phyloP scores from a whole-genome alignment of 2,888 invertebrate genomes.

The Drosophila kambysellisi region DNA sequence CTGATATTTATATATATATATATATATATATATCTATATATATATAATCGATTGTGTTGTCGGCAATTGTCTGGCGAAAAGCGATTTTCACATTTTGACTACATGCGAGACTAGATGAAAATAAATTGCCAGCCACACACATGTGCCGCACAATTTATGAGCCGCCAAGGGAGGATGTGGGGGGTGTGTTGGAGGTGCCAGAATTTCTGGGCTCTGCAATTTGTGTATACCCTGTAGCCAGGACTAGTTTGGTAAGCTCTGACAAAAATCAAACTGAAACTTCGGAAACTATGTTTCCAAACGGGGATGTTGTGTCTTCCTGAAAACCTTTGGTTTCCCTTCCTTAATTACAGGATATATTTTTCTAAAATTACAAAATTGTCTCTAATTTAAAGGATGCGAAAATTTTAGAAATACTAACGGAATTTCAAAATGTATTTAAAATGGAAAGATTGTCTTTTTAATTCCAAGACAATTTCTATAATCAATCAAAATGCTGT shows the following conservation, averaged over 20 bases:
- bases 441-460: neutral
- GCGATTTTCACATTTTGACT: slow-evolving; percentile 69
- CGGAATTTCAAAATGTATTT: neutral
- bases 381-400: neutral
- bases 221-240: slow-evolving; percentile 35
- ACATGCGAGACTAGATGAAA: slow-evolving; percentile 70
- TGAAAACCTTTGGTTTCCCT: neutral
- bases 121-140: slow-evolving; percentile 77
- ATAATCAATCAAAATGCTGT: neutral
- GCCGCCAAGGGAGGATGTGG: slow-evolving; percentile 15
- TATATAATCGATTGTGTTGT: slow-evolving; percentile 61
- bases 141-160: slow-evolving; percentile 77
- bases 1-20: neutral
- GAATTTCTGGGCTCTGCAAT: slow-evolving; percentile 24
- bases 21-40: neutral
- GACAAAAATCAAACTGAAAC: neutral
- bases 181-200: neutral
- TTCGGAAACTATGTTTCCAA: neutral
- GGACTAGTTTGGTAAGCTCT: neutral
- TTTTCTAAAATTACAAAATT: neutral
- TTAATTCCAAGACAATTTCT: neutral
- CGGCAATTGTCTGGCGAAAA: slow-evolving; percentile 71
- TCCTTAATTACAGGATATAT: rapidly evolving
- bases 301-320: neutral
- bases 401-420: neutral